Base-by-base conservation (phyloP, 1,140 invertebrate genomes). In the Procambarus virginalis region DNA sequence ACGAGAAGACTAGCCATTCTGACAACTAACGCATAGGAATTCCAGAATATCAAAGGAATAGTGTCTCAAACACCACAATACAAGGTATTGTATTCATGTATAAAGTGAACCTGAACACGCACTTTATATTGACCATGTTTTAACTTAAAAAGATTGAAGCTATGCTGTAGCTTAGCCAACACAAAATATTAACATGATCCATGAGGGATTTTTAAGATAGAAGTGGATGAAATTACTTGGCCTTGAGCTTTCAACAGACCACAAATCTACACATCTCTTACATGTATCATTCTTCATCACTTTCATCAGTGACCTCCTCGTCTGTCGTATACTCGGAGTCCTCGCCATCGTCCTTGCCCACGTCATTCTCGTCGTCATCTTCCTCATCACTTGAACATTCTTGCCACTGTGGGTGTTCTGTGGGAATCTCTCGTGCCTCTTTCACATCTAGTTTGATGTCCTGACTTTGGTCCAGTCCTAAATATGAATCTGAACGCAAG, bases 361-460 rank as follows among this genome's bases (percentile, higher is more conserved):
- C 89, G 75, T 94, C 94, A 90, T 95, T 95, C 90, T 95, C 95
- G 89, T 96, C 95, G 22, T 94, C 93, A 68, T 98, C 97, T 84
- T 97, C 97, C 93, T 99, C 98, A 87, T 98, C 97, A 93, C 98
- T 98, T 79, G 97, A 97, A 92, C 98, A 97, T 51, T 93, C 91
- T 92, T 99, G 98, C 98, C 98, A 99, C 94, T 99, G 98, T 14
- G 98, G 97, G 95, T 99, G 98, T 93, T 98, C 97, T 64, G 96
- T 96, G 64, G 97, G 97, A 92, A 98, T 95, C 92, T 96, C 97
- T 91, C 98, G 97, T 20, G 97, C 98, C 94, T 99, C 97, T 94
- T 99, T 97, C 55, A 99, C 98, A 94, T 99, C 98, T 94, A 99
- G 94, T 96, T 99, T 98, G 93, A 99, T 96, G 93, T 98, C 97